These are phyloP conservation scores for Nesogale talazaci DNA, from an alignment of 2,113 vertebrate genomes.

Conservation along the genomic window DNA sequence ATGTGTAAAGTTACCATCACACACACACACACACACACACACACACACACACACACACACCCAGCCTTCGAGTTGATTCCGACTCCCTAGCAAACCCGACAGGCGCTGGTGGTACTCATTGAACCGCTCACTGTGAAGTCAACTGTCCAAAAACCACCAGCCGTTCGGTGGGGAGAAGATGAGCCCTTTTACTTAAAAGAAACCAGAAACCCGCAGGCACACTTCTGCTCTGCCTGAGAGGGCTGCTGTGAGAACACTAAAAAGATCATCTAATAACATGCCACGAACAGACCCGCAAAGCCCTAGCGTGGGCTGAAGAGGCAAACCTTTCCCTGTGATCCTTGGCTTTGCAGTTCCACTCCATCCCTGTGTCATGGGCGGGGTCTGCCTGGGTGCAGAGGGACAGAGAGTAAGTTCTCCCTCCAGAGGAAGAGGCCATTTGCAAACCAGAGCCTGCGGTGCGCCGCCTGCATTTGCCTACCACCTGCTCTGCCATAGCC, in stretches of 20 bases:
- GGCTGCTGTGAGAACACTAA: not conserved
- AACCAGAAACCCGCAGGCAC: too few species aligned
- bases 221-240: too few species aligned
- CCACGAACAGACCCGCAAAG: not conserved
- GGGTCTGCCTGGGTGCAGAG: not conserved
- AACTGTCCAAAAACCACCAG: too few species aligned
- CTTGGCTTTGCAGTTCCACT: not conserved
- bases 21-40: too few species aligned
- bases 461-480: not conserved
- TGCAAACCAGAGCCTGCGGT: not conserved
- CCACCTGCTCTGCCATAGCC: not conserved
- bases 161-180: too few species aligned
- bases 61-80: too few species aligned
- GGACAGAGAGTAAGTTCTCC: not conserved
- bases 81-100: too few species aligned
- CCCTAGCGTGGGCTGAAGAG: not conserved
- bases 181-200: too few species aligned
- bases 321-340: not conserved
- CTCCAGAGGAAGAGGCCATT: not conserved
- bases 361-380: not conserved
- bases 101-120: too few species aligned
- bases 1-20: not conserved
- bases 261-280: not conserved
- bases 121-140: too few species aligned
- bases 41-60: too few species aligned